Conservation (phyloP, 2,888 invertebrate genomes). For the Ophonus ardosiacus region DNA sequence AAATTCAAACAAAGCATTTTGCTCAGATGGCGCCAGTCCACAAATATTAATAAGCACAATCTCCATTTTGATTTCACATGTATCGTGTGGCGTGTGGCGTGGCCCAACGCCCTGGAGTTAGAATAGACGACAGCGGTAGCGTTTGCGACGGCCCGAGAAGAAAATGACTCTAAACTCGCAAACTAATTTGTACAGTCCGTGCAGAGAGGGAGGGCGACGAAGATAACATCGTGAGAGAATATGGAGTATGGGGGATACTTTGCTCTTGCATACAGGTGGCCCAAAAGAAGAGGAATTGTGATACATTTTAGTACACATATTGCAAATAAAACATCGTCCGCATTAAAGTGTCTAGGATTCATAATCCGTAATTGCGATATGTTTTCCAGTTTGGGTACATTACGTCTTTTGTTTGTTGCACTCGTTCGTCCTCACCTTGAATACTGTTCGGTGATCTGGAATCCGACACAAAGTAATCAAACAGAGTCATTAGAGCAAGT, state of each 20-base stretch:
- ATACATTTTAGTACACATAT: background rate
- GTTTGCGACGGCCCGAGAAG: background rate
- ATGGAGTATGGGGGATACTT: background rate
- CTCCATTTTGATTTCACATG: slow-evolving; percentile 47
- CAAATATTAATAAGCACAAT: slow-evolving; percentile 50
- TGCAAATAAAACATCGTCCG: too few species aligned
- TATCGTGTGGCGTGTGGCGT: background rate
- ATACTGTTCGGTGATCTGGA: too few species aligned
- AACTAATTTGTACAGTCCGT: slow-evolving; percentile 54
- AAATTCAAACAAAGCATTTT: slow-evolving; percentile 30
- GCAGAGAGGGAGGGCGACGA: background rate
- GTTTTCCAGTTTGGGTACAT: too few species aligned
- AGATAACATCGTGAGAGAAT: background rate
- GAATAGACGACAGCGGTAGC: background rate
- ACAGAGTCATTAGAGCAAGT: too few species aligned
- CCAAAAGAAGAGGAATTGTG: background rate
- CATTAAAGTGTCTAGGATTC: too few species aligned
- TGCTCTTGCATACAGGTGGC: background rate
- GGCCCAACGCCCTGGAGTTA: background rate
- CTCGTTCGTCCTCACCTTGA: too few species aligned
- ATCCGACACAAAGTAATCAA: too few species aligned
- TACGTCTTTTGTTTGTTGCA: too few species aligned
- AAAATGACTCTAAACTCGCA: slow-evolving; percentile 51
- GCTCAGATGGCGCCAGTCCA: slow-evolving; percentile 22
- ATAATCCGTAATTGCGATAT: too few species aligned